Evolutionary conservation across 1,140 invertebrate species (phyloP), one percentile per base, ranked within the genome.

Genomic region (Philaenus spumarius): DNA sequence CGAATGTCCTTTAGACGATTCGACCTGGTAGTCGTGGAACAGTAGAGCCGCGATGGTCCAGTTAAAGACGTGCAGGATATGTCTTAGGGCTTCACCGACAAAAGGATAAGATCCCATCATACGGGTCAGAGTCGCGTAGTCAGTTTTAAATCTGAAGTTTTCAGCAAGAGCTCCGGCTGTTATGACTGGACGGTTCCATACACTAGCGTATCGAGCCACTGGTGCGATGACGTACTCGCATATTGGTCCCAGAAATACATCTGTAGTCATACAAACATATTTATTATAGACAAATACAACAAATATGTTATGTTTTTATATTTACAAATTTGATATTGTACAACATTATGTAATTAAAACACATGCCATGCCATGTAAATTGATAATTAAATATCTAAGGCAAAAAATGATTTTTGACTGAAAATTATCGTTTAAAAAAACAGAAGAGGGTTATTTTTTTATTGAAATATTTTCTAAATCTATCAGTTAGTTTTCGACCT

Each of bases 181-280:
- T 5, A 97, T 71, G 1, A 96, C 82, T 0, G 94, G 93, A 17
- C 94, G 86, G 1, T 84, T 77, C 93, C 93, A 97, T n/a, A 82
- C 81, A 4, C 87, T 84, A 1, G 90, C 83, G 68, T 94, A 95
- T 12, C 93, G 77, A 0, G 90, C 86, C 1, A 97, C 89, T 1
- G 93, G 92, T 0, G 93, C 91, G 51, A 96, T 80, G 2, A 89
- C 89, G 72, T 94, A 96, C 64, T 94, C 90, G 72, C 93, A 96
- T 1, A 92, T 84, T 1, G 93, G 88, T 0, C 93, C 94, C 64
- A 96, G 79, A 68, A 95, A 92, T 0, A 87, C 89, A 74, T 95
- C 88, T 81, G 80, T 15, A 48, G 14, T 15, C 42, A 45, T n/a
- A n/a, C n/a, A n/a, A n/a, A n/a, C n/a, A n/a, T n/a, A n/a, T n/a